Percentiles rank a stretch among this genome's conserved stretches.
These are phyloP conservation scores for Mesorhabditis spiculigera DNA, from an alignment of 2,888 invertebrate species.

Conservation along the genomic window DNA sequence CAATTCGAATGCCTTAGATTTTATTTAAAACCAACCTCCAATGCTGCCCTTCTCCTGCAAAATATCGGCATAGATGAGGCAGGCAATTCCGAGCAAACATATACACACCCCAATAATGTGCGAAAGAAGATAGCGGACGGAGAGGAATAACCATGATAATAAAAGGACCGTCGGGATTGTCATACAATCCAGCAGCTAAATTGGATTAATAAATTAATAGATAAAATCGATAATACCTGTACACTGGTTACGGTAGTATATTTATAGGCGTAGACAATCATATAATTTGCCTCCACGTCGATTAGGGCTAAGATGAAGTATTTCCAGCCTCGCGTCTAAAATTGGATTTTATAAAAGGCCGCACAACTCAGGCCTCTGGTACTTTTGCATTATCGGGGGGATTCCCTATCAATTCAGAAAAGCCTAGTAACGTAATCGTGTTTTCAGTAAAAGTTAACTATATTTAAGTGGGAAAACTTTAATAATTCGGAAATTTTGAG, in stretches of 20 bases:
- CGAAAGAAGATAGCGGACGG: constrained; percentile 67
- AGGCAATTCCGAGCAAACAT: constrained; percentile 77
- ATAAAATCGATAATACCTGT: constrained; percentile 65
- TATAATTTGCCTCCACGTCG: constrained; percentile 82
- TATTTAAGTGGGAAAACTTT: too few relatives aligned
- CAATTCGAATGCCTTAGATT: background rate
- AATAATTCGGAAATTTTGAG: too few relatives aligned
- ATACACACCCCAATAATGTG: constrained; percentile 68
- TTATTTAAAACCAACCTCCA: constrained; percentile 21
- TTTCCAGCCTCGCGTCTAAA: constrained; percentile 65
- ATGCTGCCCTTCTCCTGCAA: constrained; percentile 61
- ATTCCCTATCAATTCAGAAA: too few relatives aligned
- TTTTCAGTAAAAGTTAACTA: too few relatives aligned
- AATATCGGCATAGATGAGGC: constrained; percentile 79
- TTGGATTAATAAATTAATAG: background rate
- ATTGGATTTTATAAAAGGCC: too few relatives aligned
- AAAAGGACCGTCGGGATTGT: constrained; percentile 78
- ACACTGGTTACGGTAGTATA: constrained; percentile 73
- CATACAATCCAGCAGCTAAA: constrained; percentile 77
- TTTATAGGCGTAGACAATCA: constrained; percentile 77
- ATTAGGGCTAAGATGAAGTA: constrained; percentile 74
- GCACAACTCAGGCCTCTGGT: too few relatives aligned
- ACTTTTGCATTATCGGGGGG: too few relatives aligned
- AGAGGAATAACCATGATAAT: constrained; percentile 75
- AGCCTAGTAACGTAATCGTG: too few relatives aligned